Percentiles rank a stretch among this genome's conserved stretches.
These are phyloP conservation scores for Potamilus streckersoni DNA, from an alignment of 1,140 invertebrate genomes.

Conservation along the genomic window DNA sequence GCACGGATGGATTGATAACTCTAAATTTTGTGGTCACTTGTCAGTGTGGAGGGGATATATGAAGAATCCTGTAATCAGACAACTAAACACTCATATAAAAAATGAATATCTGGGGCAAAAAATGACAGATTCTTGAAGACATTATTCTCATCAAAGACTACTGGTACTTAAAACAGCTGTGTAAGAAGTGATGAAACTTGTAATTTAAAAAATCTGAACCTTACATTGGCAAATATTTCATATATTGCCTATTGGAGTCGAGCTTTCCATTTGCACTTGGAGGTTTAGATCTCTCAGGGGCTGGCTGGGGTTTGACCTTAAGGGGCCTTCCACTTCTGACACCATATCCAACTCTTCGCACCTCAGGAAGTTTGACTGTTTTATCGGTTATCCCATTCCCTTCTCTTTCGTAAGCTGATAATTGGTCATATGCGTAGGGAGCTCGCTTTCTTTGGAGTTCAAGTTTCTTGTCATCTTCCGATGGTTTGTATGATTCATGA, in stretches of 20 bases:
- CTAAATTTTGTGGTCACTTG: no score
- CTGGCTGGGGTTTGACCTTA: slow-evolving; percentile 10
- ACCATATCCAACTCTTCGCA: slow-evolving; percentile 50
- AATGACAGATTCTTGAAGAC: no score
- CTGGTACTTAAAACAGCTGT: no score
- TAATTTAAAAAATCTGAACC: not conserved
- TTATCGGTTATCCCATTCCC: slow-evolving; percentile 51
- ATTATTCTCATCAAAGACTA: no score
- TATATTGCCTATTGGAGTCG: slow-evolving; percentile 27
- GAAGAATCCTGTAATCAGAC: no score
- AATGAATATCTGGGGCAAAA: no score
- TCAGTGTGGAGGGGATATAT: no score
- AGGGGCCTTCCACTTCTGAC: slow-evolving; percentile 44
- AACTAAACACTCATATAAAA: no score
- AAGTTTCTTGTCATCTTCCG: slow-evolving; percentile 1
- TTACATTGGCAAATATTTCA: slow-evolving; percentile 45
- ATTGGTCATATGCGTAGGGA: slow-evolving; percentile 48
- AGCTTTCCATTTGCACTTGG: slow-evolving; percentile 32
- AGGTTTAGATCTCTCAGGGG: slow-evolving; percentile 20
- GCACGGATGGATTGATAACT: no score
- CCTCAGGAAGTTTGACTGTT: slow-evolving; percentile 55
- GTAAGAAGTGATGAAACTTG: no score
- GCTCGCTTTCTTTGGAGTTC: slow-evolving; percentile 32
- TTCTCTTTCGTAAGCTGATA: slow-evolving; percentile 49
- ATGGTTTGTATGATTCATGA: slow-evolving; percentile 49